Conservation (phyloP, 2,888 invertebrate genomes). For the Phortica okadai region DNA sequence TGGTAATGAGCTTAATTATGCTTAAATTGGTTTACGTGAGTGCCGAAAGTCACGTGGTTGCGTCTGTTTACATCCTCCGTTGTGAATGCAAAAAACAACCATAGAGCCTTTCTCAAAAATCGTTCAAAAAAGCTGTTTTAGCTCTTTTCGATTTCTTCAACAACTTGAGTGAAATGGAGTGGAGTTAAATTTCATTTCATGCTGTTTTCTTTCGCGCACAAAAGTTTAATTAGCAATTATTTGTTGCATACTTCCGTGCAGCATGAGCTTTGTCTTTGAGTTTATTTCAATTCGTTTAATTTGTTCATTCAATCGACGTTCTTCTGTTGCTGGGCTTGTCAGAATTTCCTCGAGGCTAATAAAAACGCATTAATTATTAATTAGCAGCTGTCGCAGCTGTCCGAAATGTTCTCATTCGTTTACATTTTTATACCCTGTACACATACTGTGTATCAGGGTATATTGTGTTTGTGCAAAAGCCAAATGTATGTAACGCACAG, state of each 20-base stretch:
- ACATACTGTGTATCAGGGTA: too few species aligned
- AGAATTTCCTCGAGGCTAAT: too few species aligned
- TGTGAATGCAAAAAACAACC: background rate
- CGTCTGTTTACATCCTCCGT: background rate
- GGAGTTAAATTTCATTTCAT: too few species aligned
- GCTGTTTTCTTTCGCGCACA: background rate
- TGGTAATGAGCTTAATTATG: conserved; percentile 73
- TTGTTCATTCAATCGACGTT: too few species aligned
- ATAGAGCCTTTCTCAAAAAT: background rate
- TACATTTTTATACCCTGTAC: too few species aligned
- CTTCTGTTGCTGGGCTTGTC: too few species aligned
- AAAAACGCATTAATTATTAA: too few species aligned
- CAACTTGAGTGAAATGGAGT: too few species aligned
- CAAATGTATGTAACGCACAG: too few species aligned
- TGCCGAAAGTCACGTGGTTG: conserved; percentile 43
- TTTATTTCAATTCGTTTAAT: background rate
- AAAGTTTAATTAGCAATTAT: conserved; percentile 26
- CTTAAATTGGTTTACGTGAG: conserved; percentile 67
- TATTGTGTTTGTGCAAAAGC: too few species aligned
- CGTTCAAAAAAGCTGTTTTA: conserved; percentile 15
- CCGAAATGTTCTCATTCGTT: too few species aligned
- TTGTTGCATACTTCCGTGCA: conserved; percentile 19
- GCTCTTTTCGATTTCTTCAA: background rate
- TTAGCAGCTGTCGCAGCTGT: too few species aligned
- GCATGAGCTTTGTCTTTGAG: background rate